These are phyloP conservation scores for Synanthedon myopaeformis DNA, from an alignment of 2,888 invertebrate genomes.

Conservation along the genomic window DNA sequence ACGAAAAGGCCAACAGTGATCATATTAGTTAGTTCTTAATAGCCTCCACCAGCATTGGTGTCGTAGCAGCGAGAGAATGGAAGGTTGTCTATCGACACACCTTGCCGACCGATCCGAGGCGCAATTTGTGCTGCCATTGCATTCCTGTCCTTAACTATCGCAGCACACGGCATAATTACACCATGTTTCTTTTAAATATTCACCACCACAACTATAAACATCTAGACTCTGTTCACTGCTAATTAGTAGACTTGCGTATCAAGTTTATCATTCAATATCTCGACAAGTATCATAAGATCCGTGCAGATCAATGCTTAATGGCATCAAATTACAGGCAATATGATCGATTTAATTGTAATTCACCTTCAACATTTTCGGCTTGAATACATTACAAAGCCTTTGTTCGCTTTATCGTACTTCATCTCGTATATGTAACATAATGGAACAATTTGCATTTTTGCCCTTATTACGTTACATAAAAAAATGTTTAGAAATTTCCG, in stretches of 20 bases:
- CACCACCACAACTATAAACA: not conserved
- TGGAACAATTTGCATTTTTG: no score
- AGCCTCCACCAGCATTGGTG: slow-evolving; percentile 50
- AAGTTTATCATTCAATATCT: not conserved
- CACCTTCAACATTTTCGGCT: not conserved
- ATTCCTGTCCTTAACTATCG: slow-evolving; percentile 44
- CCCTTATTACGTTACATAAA: no score
- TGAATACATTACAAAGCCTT: not conserved
- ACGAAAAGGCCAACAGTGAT: no score
- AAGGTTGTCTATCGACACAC: slow-evolving; percentile 58
- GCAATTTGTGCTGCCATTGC: slow-evolving; percentile 41
- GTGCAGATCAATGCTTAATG: not conserved
- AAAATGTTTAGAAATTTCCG: no score
- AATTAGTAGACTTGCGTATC: not conserved
- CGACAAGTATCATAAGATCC: not conserved
- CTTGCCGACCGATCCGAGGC: slow-evolving; percentile 34
- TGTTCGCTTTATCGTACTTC: no score
- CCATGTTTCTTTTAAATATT: slow-evolving; percentile 6
- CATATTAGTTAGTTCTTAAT: slow-evolving; percentile 36
- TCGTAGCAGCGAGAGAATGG: slow-evolving; percentile 48
- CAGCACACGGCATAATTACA: slow-evolving; percentile 33
- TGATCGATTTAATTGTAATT: not conserved
- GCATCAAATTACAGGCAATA: not conserved
- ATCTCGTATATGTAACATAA: no score
- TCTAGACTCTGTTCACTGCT: not conserved